Base-by-base conservation (phyloP, 2,888 invertebrate species). In the Parnassius glacialis region DNA sequence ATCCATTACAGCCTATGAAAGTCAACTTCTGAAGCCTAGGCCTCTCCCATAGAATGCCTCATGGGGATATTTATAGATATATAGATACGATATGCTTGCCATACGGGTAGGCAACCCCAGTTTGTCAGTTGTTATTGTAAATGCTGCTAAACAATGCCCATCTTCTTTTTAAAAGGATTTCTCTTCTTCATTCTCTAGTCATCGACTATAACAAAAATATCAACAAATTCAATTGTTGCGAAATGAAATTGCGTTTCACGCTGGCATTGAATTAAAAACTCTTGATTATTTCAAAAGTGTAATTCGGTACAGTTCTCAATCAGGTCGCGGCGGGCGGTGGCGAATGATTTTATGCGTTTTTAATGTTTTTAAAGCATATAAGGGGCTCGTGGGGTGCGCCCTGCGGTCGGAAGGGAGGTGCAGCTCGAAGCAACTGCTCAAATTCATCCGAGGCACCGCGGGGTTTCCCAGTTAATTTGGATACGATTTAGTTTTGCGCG, bases 351-450 rank as follows among this genome's bases (percentile, higher is more conserved):
- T 74, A 71, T 73, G 70, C 59, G 67, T 67, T 66, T 75, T 74
- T 75, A 78, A 75, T 72, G 72, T 76, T 79, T 76, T 80, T 82
- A 82, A 79, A 76, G 79, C 76, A 68, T 74, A 76, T 79, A 82
- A 77, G 83, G 76, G 74, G 69, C 81, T 84, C 80, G 83, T 80
- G 74, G 85, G 81, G 88, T 61, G 82, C 87, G 85, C 87, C 88
- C 85, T 90, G 89, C 70, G 89, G 89, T 89, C 78, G 72, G 67
- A 57, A 66, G 70, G 71, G 74, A 74, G 75, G 74, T 66, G 68
- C 67, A 58, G 50, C 66, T 67, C 62, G 66, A 70, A 70, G 70
- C 76, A 74, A 76, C 73, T 76, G 72, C 74, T 85, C 80, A 83
- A 83, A 80, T 73, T 73, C 70, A 78, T 78, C 77, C 80, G 64